These are phyloP conservation scores for Pardalotus punctatus DNA, from an alignment of 2,113 vertebrate genomes.

Conservation along the genomic window DNA sequence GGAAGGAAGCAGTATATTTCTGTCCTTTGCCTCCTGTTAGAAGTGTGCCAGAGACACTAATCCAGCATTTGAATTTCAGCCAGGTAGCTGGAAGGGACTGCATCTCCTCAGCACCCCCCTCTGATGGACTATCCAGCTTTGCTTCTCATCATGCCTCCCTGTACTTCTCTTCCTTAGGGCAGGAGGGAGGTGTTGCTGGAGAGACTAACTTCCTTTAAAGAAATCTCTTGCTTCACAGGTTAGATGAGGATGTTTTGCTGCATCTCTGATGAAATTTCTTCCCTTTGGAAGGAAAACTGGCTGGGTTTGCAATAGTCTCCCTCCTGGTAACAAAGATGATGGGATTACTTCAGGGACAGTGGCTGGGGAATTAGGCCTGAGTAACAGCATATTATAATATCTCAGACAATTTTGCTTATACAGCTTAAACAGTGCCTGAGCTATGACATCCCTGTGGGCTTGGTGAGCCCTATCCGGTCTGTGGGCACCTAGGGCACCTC, in stretches of 20 bases:
- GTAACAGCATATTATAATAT: neutral
- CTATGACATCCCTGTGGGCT: accelerated
- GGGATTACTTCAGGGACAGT: neutral
- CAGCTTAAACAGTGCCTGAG: neutral
- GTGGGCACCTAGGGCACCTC: neutral
- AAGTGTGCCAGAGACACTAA: neutral
- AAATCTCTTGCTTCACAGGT: neutral
- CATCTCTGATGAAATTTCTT: neutral
- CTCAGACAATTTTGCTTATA: neutral
- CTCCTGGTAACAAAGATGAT: neutral
- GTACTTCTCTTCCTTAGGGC: neutral
- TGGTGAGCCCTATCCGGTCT: neutral
- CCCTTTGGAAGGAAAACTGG: neutral
- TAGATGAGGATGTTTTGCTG: neutral
- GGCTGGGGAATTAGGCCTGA: neutral
- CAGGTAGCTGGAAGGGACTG: slow-evolving; percentile 17
- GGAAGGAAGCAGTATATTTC: neutral
- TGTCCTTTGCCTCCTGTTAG: neutral
- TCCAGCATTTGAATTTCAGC: slow-evolving; percentile 15
- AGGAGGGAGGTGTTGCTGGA: neutral
- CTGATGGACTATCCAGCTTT: neutral
- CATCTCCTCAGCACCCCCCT: neutral
- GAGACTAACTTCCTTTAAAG: neutral
- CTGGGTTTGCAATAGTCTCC: neutral
- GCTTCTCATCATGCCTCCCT: neutral